Conservation (phyloP, 2,797 vertebrate genomes). For the Neoniphon sammara region DNA sequence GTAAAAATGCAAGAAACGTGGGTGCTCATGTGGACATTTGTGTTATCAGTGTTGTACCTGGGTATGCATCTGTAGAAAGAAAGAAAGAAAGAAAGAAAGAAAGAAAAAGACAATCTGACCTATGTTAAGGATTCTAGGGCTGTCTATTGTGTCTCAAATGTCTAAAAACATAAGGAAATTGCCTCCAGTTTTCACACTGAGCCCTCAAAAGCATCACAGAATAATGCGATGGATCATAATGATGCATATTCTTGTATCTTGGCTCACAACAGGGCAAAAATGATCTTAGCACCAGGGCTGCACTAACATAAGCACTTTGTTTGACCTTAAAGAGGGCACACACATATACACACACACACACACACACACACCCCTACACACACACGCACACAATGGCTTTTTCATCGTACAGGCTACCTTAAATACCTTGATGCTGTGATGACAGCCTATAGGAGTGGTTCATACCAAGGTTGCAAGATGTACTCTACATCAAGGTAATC, state of each 20-base stretch:
- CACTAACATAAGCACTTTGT: neutral
- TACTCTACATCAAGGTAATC: too few relatives aligned
- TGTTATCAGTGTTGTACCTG: too few relatives aligned
- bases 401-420: too few relatives aligned
- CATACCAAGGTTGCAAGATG: too few relatives aligned
- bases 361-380: conserved; percentile 8
- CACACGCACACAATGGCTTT: neutral
- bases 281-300: conserved; percentile 5
- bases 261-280: neutral
- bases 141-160: too few relatives aligned
- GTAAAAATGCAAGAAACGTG: neutral
- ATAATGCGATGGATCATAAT: neutral
- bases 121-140: neutral
- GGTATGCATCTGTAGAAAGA: too few relatives aligned
- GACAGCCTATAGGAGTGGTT: too few relatives aligned
- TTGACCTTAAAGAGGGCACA: neutral
- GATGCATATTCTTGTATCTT: neutral
- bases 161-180: too few relatives aligned
- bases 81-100: too few relatives aligned
- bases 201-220: neutral
- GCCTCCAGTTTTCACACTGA: neutral
- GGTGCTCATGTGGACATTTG: neutral
- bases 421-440: too few relatives aligned
- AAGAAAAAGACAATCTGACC: too few relatives aligned
- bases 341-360: neutral